Percentiles rank a stretch among this genome's conserved stretches.
Conservation (phyloP, 1,140 invertebrate species). For the Drosophila nebulosa region DNA sequence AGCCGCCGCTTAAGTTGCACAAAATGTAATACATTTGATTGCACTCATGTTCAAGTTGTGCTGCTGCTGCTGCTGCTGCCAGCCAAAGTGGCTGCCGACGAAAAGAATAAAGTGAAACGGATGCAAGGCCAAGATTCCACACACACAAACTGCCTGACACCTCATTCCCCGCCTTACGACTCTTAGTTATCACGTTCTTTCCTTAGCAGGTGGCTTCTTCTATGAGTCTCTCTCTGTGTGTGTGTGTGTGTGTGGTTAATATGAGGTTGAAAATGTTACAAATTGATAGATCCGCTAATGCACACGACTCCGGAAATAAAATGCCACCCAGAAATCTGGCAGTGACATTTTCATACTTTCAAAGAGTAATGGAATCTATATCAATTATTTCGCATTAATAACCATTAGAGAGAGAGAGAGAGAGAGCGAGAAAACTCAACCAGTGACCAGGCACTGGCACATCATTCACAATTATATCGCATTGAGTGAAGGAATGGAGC, state of each 20-base stretch:
- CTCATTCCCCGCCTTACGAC: background rate
- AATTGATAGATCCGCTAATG: conserved; percentile 70
- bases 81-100: conserved; percentile 63
- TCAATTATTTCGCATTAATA: conserved; percentile 48
- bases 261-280: conserved; percentile 65
- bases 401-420: conserved; percentile 46
- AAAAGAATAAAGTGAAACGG: conserved; percentile 49
- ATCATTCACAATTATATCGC: conserved; percentile 72
- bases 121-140: conserved; percentile 26
- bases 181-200: conserved; percentile 21
- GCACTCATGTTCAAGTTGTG: conserved; percentile 76
- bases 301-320: background rate
- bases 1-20: conserved; percentile 69
- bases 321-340: background rate
- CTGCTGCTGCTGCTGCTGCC: too few species aligned
- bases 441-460: conserved; percentile 26
- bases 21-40: conserved; percentile 78
- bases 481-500: conserved; percentile 38
- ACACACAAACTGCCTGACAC: background rate
- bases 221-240: background rate
- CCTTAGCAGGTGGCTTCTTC: conserved; percentile 26
- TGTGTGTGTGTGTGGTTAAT: conserved; percentile 34
- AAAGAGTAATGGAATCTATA: background rate
- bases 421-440: conserved; percentile 10
- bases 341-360: conserved; percentile 16